These are phyloP conservation scores for Dicerorhinus sumatrensis DNA, from an alignment of 2,113 vertebrate species.

Conservation along the genomic window DNA sequence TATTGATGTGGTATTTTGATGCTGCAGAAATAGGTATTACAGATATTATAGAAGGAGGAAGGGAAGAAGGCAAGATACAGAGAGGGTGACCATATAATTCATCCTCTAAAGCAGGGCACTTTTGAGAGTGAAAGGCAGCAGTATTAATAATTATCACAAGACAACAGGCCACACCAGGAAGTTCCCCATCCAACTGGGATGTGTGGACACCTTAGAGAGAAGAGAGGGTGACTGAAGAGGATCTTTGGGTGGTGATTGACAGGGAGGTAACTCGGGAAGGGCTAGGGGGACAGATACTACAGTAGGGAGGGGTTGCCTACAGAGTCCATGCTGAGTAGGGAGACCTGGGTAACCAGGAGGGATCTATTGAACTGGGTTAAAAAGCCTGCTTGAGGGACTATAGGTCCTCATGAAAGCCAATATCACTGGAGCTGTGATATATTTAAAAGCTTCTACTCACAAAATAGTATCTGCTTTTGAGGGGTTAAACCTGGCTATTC, in stretches of 20 bases:
- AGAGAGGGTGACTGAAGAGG: neutral
- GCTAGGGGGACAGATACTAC: neutral
- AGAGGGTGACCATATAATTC: neutral
- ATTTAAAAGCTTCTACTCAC: neutral
- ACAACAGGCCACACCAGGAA: neutral
- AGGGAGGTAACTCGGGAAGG: neutral
- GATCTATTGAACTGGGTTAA: neutral
- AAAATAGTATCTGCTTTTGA: slow-evolving; percentile 10
- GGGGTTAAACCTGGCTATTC: neutral
- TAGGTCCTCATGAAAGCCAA: neutral
- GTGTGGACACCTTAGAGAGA: neutral
- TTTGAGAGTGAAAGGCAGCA: neutral
- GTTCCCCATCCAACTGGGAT: neutral
- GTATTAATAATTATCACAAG: neutral
- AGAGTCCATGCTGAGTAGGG: neutral
- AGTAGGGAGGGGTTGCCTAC: neutral
- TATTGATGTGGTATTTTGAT: neutral
- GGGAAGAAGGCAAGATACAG: neutral
- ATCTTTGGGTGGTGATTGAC: neutral
- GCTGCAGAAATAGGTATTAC: neutral
- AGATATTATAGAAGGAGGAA: neutral
- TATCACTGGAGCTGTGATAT: neutral
- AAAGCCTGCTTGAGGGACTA: neutral
- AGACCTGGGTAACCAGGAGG: neutral
- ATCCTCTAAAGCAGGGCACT: neutral